These are phyloP conservation scores for Hyposoter dolosus DNA, from an alignment of 2,888 invertebrate genomes.

Conservation along the genomic window DNA sequence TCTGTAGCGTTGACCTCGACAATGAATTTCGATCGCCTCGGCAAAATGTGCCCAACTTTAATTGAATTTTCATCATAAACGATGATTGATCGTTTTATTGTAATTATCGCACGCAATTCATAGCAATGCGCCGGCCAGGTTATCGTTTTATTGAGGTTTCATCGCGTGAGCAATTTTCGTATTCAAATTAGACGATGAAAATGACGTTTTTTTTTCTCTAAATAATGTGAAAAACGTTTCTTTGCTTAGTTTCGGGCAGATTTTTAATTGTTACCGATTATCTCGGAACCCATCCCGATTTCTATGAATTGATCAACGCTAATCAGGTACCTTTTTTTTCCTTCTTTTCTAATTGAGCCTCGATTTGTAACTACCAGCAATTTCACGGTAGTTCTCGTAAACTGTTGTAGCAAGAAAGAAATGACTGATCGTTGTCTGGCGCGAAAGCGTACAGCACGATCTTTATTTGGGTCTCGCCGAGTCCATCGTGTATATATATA, in stretches of 20 bases:
- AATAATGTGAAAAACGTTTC: not conserved
- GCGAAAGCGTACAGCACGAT: constrained; percentile 51
- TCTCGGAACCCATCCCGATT: not conserved
- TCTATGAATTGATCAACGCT: not conserved
- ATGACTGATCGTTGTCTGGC: constrained; percentile 45
- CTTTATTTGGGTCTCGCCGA: constrained; percentile 49
- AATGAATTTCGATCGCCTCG: not conserved
- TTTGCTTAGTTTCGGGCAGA: not conserved
- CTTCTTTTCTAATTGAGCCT: not conserved
- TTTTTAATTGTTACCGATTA: not conserved
- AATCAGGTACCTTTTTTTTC: not conserved
- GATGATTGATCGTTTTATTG: not conserved
- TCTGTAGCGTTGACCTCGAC: not conserved
- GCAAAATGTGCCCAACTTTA: not conserved
- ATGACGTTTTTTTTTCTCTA: not conserved
- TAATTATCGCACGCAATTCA: not conserved
- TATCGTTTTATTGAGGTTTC: not conserved
- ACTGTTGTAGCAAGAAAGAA: constrained; percentile 54
- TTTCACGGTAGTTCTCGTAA: constrained; percentile 45
- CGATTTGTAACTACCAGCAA: not conserved
- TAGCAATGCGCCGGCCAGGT: not conserved
- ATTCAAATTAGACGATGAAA: not conserved
- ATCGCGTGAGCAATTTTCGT: not conserved
- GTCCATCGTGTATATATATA: constrained; percentile 1
- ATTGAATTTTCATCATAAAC: not conserved